Base-by-base conservation (phyloP, 1,140 invertebrate species). In the Zaprionus taronus region DNA sequence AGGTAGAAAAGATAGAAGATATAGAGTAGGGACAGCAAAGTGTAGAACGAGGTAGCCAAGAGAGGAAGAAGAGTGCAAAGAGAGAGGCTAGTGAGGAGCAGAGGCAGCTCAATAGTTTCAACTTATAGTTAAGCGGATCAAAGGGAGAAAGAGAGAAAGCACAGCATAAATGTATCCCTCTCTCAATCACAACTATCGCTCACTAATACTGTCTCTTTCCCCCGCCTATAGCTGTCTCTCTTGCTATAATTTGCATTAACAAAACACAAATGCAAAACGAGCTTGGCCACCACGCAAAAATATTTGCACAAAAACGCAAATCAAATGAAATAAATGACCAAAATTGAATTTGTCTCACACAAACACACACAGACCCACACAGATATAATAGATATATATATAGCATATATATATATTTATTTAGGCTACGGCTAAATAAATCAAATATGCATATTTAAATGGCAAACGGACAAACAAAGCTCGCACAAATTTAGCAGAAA, bases 371-470 rank as follows among this genome's bases (percentile, higher is more conserved):
- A 9, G 6, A 44, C 0, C 17, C 1, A 44, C 7, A n/a, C 41
- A 41, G 2, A 15, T n/a, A 41, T n/a, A 17, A 17, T 17, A 47
- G 6, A 47, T 44, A 44, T 17, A 17, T n/a, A n/a, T 15, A 15
- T 41, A 6, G 3, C 1, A 5, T 15, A 41, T 47, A 9, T n/a
- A 47, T 47, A 47, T 47, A 47, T 47, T 47, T 47, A 47, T 47
- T 47, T 47, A 17, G 41, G n/a, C 41, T 60, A 41, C 84, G 72
- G 76, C 72, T 69, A 81, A 76, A 83, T 71, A 84, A 76, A 89
- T 89, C 76, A 87, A 87, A 84, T 81, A 77, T 89, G 81, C 85
- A 79, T 71, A 89, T 81, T 79, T 80, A 83, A 89, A 80, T 83
- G 71, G 63, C 74, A 86, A 80, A 74, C 71, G 75, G 72, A 67